Base-by-base conservation (phyloP, 1,140 invertebrate genomes). In the Megalopta genalis region DNA sequence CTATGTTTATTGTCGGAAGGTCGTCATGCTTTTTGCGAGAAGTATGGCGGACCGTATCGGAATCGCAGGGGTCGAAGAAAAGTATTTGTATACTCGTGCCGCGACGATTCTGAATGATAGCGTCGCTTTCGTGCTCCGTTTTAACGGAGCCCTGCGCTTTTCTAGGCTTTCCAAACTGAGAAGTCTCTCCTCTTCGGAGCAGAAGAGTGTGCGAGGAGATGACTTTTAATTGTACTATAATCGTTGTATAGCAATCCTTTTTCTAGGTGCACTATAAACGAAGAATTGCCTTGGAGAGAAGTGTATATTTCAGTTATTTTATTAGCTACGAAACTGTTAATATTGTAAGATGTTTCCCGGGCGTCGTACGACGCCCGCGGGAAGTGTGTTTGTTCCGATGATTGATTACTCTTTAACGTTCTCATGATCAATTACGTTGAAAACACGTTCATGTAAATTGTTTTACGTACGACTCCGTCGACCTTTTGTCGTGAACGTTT, bases 221-320 rank as follows among this genome's bases (percentile, higher is more conserved):
- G 39, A 77, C 79, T 85, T n/a, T 54, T 14, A 57, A 39, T 12
- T 85, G 83, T 85, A 85, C 75, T 65, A 85, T 85, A 85, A 83
- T 49, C 67, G 23, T 85, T 85, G 83, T 85, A 85, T 70, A 85
- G 83, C 70, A 39, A n/a, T 64, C 23, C 52, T 49, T 49, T 32
- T 49, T 69, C 42, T 76, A 63, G 25, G 57, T 70, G 69, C 27
- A 39, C 60, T 81, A 12, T 25, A 74, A 75, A 42, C 49, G 46
- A 85, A 71, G 74, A 39, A 63, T 63, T 84, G 59, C 25, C 59
- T 73, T 77, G 49, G 23, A 73, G 37, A 82, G 63, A 73, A 49
- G 0, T 78, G 27, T 67, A 57, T 78, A 79, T 78, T 70, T 60
- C 49, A 60, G 57, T 85, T 81, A 70, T 75, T 85, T 77, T 74